Conservation (phyloP, 2,797 vertebrate species). For the Antennarius maculatus region DNA sequence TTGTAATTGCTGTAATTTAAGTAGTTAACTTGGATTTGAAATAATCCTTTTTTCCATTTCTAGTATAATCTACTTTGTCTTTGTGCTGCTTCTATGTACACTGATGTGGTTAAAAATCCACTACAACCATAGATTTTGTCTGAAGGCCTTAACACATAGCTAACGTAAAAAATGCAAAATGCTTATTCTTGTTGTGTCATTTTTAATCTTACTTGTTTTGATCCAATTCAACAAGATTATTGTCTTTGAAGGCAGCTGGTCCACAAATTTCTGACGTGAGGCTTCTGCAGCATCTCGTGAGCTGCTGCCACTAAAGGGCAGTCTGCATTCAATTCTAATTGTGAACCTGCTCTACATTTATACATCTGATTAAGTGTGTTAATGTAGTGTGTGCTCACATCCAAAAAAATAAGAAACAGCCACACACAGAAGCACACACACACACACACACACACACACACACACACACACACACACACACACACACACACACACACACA, state of each 20-base stretch:
- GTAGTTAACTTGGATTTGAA: too few species aligned
- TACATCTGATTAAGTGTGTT: constrained; percentile 52
- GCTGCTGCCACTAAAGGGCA: constrained; percentile 46
- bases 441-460: constrained; percentile 42
- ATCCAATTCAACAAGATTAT: not conserved
- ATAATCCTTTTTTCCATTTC: too few species aligned
- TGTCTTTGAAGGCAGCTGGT: constrained; percentile 3
- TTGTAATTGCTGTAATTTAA: too few species aligned
- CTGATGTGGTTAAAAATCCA: too few species aligned
- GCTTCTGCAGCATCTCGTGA: constrained; percentile 21
- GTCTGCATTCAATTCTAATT: constrained; percentile 70
- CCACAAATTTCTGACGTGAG: constrained; percentile 2
- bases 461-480: constrained; percentile 14
- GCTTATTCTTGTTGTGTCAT: too few species aligned
- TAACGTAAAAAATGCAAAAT: too few species aligned
- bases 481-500: constrained; percentile 2
- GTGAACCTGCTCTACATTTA: constrained; percentile 60
- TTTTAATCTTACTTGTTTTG: not conserved
- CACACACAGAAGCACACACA: constrained; percentile 5
- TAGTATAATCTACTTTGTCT: too few species aligned
- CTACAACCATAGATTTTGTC: too few species aligned
- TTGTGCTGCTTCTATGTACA: too few species aligned
- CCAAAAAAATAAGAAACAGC: constrained; percentile 28
- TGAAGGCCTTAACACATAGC: too few species aligned
- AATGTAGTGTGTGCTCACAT: constrained; percentile 38